phyloP scores from a whole-genome alignment of 2,113 vertebrate genomes.

The Oxyura jamaicensis region DNA sequence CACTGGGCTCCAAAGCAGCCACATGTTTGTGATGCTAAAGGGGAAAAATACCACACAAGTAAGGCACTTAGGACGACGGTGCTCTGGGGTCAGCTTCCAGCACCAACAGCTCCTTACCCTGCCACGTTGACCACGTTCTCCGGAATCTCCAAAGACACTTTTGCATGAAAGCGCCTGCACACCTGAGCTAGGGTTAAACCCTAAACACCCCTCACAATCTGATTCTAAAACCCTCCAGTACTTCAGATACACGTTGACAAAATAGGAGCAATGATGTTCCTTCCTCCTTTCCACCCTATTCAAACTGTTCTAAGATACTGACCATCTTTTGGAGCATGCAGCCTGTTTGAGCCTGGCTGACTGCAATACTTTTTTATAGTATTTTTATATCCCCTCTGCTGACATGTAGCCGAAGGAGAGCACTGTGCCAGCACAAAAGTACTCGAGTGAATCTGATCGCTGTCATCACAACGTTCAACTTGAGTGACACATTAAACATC shows the following conservation, averaged over 20 bases:
- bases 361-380: neutral
- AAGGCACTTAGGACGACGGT: neutral
- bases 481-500: slow-evolving; percentile 41
- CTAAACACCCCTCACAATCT: neutral
- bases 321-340: neutral
- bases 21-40: neutral
- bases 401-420: neutral
- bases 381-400: neutral
- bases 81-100: neutral
- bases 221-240: neutral
- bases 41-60: neutral
- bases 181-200: neutral
- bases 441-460: slow-evolving; percentile 26
- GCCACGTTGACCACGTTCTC: neutral
- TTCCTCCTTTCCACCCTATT: neutral
- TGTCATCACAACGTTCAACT: slow-evolving; percentile 31
- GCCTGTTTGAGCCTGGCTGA: neutral
- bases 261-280: neutral
- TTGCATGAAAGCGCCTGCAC: neutral
- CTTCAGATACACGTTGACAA: neutral
- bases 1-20: neutral
- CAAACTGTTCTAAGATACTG: neutral
- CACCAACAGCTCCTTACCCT: neutral
- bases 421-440: slow-evolving; percentile 8
- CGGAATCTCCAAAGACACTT: neutral